These are phyloP conservation scores for Styela clava DNA, from an alignment of 23 tunicate genomes.

Conservation along the genomic window DNA sequence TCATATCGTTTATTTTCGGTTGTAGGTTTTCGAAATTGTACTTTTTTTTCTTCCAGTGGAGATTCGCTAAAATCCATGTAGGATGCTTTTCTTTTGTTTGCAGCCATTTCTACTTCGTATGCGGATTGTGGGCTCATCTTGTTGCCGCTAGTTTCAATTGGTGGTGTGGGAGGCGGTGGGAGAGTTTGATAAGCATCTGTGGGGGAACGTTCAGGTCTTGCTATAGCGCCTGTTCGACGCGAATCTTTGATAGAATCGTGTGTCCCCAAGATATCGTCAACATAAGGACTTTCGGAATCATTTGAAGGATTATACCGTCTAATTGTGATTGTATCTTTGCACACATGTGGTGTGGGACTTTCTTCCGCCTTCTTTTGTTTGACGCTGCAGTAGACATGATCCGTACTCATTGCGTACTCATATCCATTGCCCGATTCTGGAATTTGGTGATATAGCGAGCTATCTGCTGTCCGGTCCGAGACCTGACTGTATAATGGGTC, in stretches of 20 bases:
- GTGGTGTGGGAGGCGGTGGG: not conserved
- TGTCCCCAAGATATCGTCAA: not conserved
- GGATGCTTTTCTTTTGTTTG: not conserved
- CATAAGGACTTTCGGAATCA: not conserved
- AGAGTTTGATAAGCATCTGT: not conserved
- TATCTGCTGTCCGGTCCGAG: not conserved
- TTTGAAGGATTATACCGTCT: not conserved
- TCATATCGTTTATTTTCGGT: not conserved
- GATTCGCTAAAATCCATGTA: not conserved
- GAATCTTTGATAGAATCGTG: not conserved
- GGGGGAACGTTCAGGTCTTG: not conserved
- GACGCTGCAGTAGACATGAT: not conserved
- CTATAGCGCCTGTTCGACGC: not conserved
- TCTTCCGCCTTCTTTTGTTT: not conserved
- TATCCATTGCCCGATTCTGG: not conserved
- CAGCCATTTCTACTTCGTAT: constrained; percentile 3
- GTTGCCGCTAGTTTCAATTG: not conserved
- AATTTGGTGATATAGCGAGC: not conserved
- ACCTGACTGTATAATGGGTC: too few relatives aligned
- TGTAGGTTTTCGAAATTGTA: not conserved
- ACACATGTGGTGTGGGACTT: not conserved
- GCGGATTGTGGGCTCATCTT: not conserved
- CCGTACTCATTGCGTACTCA: not conserved
- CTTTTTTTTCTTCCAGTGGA: not conserved
- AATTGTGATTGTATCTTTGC: not conserved